phyloP scores from a whole-genome alignment of 2,888 invertebrate genomes.

The Caenorhabditis sp. region DNA sequence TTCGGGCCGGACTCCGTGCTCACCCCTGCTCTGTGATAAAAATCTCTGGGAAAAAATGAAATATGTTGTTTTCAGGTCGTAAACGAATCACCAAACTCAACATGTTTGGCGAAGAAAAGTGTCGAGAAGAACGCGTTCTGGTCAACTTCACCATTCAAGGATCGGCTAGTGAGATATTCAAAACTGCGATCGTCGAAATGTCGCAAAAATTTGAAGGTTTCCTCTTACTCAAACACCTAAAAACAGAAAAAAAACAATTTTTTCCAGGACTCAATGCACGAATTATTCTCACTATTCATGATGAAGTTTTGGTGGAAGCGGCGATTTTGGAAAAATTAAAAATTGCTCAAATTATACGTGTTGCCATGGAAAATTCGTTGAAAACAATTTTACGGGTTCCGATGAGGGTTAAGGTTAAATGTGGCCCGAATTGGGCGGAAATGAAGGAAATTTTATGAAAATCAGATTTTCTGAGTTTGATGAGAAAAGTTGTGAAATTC shows the following conservation, averaged over 20 bases:
- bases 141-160: conserved; percentile 89
- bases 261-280: conserved; percentile 58
- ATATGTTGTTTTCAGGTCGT: too few relatives aligned
- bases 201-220: conserved; percentile 75
- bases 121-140: conserved; percentile 91
- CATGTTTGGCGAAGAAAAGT: conserved; percentile 73
- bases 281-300: conserved; percentile 89
- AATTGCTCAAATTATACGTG: conserved; percentile 55
- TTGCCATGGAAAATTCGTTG: conserved; percentile 43
- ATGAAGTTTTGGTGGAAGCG: conserved; percentile 93
- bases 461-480: conserved; percentile 4
- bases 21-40: too few relatives aligned
- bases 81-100: conserved; percentile 15
- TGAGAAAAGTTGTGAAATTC: too few relatives aligned
- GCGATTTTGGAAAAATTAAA: conserved; percentile 73
- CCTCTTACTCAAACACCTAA: too few relatives aligned
- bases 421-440: conserved; percentile 42
- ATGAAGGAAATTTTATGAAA: conserved; percentile 16
- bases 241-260: too few relatives aligned
- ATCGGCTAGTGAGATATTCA: conserved; percentile 93
- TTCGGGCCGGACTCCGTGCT: too few relatives aligned
- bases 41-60: too few relatives aligned
- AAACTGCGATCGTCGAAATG: conserved; percentile 85
- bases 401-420: conserved; percentile 41
- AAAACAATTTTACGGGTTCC: conserved; percentile 39